Conservation (phyloP, 2,113 vertebrate species). For the Sylvilagus bachmani region DNA sequence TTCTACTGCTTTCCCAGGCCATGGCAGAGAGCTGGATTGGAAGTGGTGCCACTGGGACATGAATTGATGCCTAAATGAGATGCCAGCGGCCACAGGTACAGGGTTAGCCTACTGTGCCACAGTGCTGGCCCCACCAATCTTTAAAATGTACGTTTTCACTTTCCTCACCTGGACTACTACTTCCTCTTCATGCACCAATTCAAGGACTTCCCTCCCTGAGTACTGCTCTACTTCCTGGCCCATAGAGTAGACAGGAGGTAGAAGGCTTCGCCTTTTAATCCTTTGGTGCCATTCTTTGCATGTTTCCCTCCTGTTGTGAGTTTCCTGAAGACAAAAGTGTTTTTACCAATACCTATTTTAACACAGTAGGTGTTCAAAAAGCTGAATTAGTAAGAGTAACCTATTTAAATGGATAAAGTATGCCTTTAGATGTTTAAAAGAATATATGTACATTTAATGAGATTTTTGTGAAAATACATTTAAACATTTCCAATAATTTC, state of each 20-base stretch:
- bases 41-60: no score
- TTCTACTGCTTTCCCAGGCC: no score
- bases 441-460: neutral
- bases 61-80: no score
- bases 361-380: conserved; percentile 26
- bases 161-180: neutral
- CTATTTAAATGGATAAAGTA: conserved; percentile 2
- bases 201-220: neutral
- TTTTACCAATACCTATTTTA: conserved; percentile 31
- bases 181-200: neutral
- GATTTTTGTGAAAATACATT: conserved; percentile 40
- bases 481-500: neutral
- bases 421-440: conserved; percentile 41
- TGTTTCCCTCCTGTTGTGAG: neutral
- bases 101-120: no score
- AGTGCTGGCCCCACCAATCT: no score
- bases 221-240: neutral
- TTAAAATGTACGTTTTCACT: neutral
- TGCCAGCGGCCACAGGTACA: no score
- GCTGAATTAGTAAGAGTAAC: conserved; percentile 5
- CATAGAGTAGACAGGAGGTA: neutral
- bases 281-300: neutral
- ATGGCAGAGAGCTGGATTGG: no score
- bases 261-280: neutral
- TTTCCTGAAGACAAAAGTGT: neutral